phyloP scores from a whole-genome alignment of 2,888 invertebrate genomes.

The Dascillus cervinus region DNA sequence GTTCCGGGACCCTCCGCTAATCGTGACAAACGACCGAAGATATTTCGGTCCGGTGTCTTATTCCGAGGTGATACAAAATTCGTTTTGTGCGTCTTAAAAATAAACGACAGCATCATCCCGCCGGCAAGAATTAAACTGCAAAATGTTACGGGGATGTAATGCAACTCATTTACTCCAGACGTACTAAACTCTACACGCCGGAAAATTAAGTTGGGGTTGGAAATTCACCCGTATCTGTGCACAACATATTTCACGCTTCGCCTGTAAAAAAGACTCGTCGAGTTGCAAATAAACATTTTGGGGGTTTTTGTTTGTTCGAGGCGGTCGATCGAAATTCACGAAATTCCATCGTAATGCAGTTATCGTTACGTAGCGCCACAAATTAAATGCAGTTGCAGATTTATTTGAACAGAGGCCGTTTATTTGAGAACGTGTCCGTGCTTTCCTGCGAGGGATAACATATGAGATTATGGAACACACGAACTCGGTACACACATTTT shows the following conservation, averaged over 20 bases:
- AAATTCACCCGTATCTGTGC: conserved; percentile 24
- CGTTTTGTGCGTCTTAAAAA: conserved; percentile 5
- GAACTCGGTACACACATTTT: conserved; percentile 4
- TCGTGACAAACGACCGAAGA: conserved; percentile 40
- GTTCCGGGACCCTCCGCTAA: conserved; percentile 28
- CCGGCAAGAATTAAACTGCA: too few relatives aligned
- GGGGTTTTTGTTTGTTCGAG: too few relatives aligned
- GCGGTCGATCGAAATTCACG: too few relatives aligned
- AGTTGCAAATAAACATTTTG: too few relatives aligned
- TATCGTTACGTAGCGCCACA: too few relatives aligned
- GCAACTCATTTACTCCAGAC: conserved; percentile 28
- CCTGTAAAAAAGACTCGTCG: conserved; percentile 22
- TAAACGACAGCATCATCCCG: too few relatives aligned
- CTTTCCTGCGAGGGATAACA: conserved; percentile 4
- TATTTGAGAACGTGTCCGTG: conserved; percentile 3
- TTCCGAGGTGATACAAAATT: too few relatives aligned
- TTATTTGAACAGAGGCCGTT: background rate
- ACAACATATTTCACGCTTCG: conserved; percentile 36
- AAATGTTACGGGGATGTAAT: conserved; percentile 23
- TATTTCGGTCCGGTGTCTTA: conserved; percentile 29
- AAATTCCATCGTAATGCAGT: too few relatives aligned
- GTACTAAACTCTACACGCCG: conserved; percentile 30
- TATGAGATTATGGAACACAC: conserved; percentile 4
- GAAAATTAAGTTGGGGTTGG: conserved; percentile 35
- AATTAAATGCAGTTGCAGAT: too few relatives aligned